Conservation (phyloP, 2,113 vertebrate species). For the Psammodynastes pulverulentus region DNA sequence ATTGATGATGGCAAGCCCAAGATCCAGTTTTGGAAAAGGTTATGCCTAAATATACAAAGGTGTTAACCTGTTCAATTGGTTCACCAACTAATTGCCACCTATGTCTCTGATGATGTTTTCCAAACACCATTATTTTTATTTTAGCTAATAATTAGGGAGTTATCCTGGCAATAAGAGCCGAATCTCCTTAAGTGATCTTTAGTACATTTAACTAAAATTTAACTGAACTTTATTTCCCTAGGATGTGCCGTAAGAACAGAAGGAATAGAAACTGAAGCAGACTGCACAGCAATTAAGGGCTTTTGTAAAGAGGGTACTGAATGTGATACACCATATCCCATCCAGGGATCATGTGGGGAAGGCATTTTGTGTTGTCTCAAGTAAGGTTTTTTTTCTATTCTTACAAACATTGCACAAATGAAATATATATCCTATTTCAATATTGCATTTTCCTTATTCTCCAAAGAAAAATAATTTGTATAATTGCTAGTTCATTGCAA, state of each 20-base stretch:
- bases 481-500: neutral
- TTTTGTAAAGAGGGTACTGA: neutral
- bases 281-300: neutral
- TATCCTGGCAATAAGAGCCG: too few relatives aligned
- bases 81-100: too few relatives aligned
- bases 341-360: neutral
- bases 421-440: neutral
- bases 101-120: too few relatives aligned
- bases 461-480: neutral
- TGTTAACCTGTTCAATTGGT: too few relatives aligned
- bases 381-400: neutral
- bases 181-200: too few relatives aligned
- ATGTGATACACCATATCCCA: neutral
- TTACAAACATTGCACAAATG: neutral
- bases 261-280: neutral
- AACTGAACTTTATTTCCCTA: too few relatives aligned
- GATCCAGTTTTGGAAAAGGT: too few relatives aligned
- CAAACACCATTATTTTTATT: too few relatives aligned
- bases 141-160: too few relatives aligned
- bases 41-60: too few relatives aligned
- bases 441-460: neutral
- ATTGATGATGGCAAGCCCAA: too few relatives aligned
- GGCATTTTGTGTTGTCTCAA: neutral
- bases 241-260: neutral
- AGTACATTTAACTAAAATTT: too few relatives aligned